Evolutionary conservation across 2,113 vertebrate species (phyloP), one percentile per base, ranked within the genome.

Genomic region (Anser brachyrhynchus): DNA sequence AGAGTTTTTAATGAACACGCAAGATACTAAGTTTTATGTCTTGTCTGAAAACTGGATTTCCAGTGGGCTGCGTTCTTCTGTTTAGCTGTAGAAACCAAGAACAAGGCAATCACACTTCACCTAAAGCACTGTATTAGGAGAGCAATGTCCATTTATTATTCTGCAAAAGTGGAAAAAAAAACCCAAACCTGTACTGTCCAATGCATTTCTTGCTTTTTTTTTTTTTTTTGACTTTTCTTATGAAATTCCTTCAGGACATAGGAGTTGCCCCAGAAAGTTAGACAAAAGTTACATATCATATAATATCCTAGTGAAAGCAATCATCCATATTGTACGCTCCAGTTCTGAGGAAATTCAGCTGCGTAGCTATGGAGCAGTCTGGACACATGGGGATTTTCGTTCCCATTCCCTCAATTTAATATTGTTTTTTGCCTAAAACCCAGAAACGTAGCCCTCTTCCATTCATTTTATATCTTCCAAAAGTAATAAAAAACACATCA

Each of bases 31-130:
- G 46, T 49, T 91, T 93, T 87, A 89, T 73, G 41, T 84, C 59
- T 86, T 77, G 46, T 66, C 76, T 94, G 65, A 95, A 95, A 86
- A 91, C 33, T 58, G 73, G 37, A 89, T 92, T 96, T 89, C 81
- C 77, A 92, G 55, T 84, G 73, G 65, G 67, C 49, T 90, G 72
- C 64, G 80, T 92, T 93, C 61, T 92, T 95, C 76, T 90, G 57
- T 92, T 96, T 92, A 92, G 39, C 75, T 92, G 86, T 77, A 51
- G 65, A 93, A 95, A 90, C 80, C 69, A 88, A 71, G 39, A 83
- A 93, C 67, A 77, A 92, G 80, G 72, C 80, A 96, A 92, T 74
- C 54, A 73, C 83, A 73, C 25, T 85, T 83, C 58, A 79, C 54
- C 88, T 92, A 93, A 94, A 94, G 25, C 14, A 70, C 84, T n/a